Evolutionary conservation across 2,888 invertebrate species (phyloP), one percentile per base, ranked within the genome.

Genomic region (Oithona nana): DNA sequence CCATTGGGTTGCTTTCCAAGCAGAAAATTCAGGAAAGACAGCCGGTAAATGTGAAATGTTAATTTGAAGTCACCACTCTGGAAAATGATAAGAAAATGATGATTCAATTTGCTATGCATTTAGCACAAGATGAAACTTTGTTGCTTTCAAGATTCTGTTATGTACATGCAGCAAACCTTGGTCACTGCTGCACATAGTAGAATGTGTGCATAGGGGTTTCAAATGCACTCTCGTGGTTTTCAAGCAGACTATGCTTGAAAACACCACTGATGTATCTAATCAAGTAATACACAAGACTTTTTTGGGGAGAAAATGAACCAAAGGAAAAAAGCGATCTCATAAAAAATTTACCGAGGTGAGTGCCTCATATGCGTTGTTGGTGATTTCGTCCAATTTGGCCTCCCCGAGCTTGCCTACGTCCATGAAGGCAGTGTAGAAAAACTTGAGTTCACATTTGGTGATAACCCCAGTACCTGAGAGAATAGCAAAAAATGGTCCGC

Each of bases 1-100:
- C 84, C 84, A 70, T 84, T 83, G 3, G 84, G 84, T 68, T 81
- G 81, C 70, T 82, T 79, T 3, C 83, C 84, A 72, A 84, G 77
- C 66, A 84, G 74, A 77, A 83, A 84, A 72, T 84, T 84, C 55
- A 83, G 80, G 72, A 83, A 84, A 71, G 82, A 82, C 68, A 83
- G 78, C 64, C 82, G 79, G 75, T 80, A 84, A n/a, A 82, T 79
- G 30, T 78, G 76, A 73, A 80, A 83, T 69, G 79, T 79, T 63
- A 84, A 73, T 65, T 78, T 79, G 67, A 82, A 77, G 69, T 81
- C 82, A 64, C 81, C 82, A 70, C 82, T 83, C 84, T 84, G 76
- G 57, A 76, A 75, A 63, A 68, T 68, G 67, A 67, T 67, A 69
- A 64, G 63, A 56, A 2, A 3, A 28, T n/a, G n/a, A n/a, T 57